These are phyloP conservation scores for Apamea sordens DNA, from an alignment of 2,888 invertebrate genomes.

Conservation along the genomic window DNA sequence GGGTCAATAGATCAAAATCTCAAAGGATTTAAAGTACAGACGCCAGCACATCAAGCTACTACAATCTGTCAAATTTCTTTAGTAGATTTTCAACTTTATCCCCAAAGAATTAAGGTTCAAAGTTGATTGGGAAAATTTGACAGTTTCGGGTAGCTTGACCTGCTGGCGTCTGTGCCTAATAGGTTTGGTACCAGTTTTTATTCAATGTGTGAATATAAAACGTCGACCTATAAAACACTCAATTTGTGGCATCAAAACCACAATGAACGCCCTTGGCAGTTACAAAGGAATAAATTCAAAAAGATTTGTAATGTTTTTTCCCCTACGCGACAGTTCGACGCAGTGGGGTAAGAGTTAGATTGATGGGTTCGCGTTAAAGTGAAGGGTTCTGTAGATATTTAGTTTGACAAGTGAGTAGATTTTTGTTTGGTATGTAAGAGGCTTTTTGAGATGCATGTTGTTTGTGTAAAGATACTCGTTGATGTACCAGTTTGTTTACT, in stretches of 20 bases:
- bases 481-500: background rate
- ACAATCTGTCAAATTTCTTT: too few species aligned
- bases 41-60: too few species aligned
- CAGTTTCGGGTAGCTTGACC: too few species aligned
- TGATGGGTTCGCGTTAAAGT: slow-evolving; percentile 22
- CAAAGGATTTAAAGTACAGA: background rate
- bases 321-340: slow-evolving; percentile 41
- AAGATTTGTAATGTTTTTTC: slow-evolving; percentile 62
- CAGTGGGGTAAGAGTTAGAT: slow-evolving; percentile 8
- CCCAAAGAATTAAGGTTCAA: too few species aligned
- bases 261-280: slow-evolving; percentile 6
- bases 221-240: background rate
- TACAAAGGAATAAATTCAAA: slow-evolving; percentile 54
- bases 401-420: background rate
- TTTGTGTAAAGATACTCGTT: background rate
- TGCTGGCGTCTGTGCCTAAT: too few species aligned
- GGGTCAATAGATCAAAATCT: background rate
- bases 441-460: background rate
- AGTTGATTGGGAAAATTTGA: too few species aligned
- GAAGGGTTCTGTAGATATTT: slow-evolving; percentile 41
- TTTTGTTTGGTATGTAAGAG: background rate
- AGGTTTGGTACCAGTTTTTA: background rate
- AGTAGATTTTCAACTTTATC: too few species aligned
- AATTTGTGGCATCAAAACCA: slow-evolving; percentile 33
- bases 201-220: background rate